These are phyloP conservation scores for Melanotus villosus DNA, from an alignment of 2,888 invertebrate genomes.

Conservation along the genomic window DNA sequence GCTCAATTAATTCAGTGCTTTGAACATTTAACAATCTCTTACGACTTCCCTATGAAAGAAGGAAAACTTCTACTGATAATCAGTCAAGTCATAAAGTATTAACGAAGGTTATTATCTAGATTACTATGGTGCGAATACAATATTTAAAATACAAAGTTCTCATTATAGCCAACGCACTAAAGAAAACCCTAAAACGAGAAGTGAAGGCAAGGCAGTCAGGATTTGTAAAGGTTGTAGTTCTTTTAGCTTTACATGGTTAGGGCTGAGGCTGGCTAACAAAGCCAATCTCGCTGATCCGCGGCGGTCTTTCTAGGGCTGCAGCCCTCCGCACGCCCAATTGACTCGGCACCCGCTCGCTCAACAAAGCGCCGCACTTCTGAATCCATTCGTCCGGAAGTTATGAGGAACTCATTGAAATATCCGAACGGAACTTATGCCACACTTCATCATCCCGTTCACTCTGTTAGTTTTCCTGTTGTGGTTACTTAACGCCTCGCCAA, in stretches of 20 bases:
- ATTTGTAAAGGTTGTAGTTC: constrained; percentile 55
- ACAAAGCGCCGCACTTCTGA: constrained; percentile 61
- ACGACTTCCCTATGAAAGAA: too few relatives aligned
- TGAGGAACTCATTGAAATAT: constrained; percentile 68
- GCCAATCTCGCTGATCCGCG: constrained; percentile 62
- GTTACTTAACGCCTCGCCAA: constrained; percentile 52
- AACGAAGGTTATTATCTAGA: too few relatives aligned
- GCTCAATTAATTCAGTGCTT: too few relatives aligned
- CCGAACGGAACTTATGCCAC: constrained; percentile 63
- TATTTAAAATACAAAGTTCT: too few relatives aligned
- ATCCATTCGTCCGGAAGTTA: constrained; percentile 66
- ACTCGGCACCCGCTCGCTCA: constrained; percentile 61
- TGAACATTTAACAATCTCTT: too few relatives aligned
- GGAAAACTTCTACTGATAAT: too few relatives aligned
- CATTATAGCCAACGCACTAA: too few relatives aligned
- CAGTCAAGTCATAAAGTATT: too few relatives aligned
- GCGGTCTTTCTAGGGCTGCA: constrained; percentile 53
- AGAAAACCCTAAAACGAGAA: too few relatives aligned
- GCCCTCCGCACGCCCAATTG: constrained; percentile 63
- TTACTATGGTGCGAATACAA: too few relatives aligned
- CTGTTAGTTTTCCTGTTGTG: constrained; percentile 58
- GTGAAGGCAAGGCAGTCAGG: constrained; percentile 21
- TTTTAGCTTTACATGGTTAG: constrained; percentile 59
- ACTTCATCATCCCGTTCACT: constrained; percentile 61
- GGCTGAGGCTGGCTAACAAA: constrained; percentile 62